Conservation (phyloP, 2,888 invertebrate genomes). For the Drosophila nr. medialis region DNA sequence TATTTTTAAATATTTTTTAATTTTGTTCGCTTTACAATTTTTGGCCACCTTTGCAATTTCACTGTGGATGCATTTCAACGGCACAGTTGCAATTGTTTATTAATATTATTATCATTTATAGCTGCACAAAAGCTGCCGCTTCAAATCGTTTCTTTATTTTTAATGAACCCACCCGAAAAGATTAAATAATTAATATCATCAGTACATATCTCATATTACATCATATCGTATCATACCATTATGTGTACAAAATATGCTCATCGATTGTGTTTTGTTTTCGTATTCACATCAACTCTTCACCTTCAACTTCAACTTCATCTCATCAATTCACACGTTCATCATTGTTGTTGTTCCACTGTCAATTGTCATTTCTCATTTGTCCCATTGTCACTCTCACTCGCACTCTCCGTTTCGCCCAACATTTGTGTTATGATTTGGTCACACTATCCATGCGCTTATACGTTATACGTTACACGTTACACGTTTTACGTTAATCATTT, state of each 20-base stretch:
- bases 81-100: conserved; percentile 58
- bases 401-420: conserved; percentile 25
- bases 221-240: conserved; percentile 1
- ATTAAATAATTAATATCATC: conserved; percentile 22
- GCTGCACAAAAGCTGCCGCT: conserved; percentile 47
- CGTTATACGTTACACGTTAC: conserved; percentile 56
- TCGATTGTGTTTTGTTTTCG: conserved; percentile 22
- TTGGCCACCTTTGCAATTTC: conserved; percentile 39
- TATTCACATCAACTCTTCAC: conserved; percentile 10
- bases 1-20: neutral
- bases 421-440: conserved; percentile 66
- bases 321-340: neutral
- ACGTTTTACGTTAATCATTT: conserved; percentile 65
- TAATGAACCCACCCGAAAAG: conserved; percentile 29
- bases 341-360: conserved; percentile 18
- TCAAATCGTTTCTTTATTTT: conserved; percentile 25
- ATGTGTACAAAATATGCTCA: conserved; percentile 6
- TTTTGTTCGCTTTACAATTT: conserved; percentile 37
- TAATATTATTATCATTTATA: conserved; percentile 25
- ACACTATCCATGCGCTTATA: conserved; percentile 62
- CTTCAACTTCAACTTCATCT: neutral
- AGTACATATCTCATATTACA: conserved; percentile 23
- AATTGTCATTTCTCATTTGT: conserved; percentile 32
- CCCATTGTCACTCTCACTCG: conserved; percentile 20
- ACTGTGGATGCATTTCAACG: conserved; percentile 46